phyloP scores from a whole-genome alignment of 1,140 invertebrate genomes.

The Leptopilina clavipes region DNA sequence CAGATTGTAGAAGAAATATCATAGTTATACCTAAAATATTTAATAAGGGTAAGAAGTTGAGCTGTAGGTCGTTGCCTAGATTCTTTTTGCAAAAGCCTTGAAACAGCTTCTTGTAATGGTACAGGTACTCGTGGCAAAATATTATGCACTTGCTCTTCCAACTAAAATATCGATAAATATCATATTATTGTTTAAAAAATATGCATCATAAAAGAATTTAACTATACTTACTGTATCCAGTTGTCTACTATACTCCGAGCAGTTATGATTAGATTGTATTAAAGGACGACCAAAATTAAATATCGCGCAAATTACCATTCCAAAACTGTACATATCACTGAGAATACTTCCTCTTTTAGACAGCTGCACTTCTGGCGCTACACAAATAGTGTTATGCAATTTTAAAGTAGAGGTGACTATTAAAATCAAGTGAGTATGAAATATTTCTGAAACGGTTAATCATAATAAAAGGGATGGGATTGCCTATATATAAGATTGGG shows the following conservation, averaged over 20 bases:
- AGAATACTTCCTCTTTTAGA: slow-evolving; percentile 87
- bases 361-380: slow-evolving; percentile 92
- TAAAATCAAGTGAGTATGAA: too few species aligned
- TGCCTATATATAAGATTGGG: too few species aligned
- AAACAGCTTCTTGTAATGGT: slow-evolving; percentile 90
- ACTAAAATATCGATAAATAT: slow-evolving; percentile 72
- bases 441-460: too few species aligned
- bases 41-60: slow-evolving; percentile 89
- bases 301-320: slow-evolving; percentile 92
- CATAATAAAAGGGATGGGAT: too few species aligned
- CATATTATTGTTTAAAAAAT: background rate
- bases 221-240: slow-evolving; percentile 87
- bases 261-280: slow-evolving; percentile 92
- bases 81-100: slow-evolving; percentile 87
- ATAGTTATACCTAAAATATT: slow-evolving; percentile 88
- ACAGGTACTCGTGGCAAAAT: slow-evolving; percentile 86
- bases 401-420: too few species aligned
- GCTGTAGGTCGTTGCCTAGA: slow-evolving; percentile 88
- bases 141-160: slow-evolving; percentile 86
- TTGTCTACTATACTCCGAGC: slow-evolving; percentile 91
- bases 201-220: background rate
- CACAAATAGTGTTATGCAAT: too few species aligned
- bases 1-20: too few species aligned
- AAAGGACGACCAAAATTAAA: slow-evolving; percentile 92
- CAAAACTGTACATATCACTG: slow-evolving; percentile 96